Conservation (phyloP, 2,888 invertebrate species). For the Nephrocerus scutellatus region DNA sequence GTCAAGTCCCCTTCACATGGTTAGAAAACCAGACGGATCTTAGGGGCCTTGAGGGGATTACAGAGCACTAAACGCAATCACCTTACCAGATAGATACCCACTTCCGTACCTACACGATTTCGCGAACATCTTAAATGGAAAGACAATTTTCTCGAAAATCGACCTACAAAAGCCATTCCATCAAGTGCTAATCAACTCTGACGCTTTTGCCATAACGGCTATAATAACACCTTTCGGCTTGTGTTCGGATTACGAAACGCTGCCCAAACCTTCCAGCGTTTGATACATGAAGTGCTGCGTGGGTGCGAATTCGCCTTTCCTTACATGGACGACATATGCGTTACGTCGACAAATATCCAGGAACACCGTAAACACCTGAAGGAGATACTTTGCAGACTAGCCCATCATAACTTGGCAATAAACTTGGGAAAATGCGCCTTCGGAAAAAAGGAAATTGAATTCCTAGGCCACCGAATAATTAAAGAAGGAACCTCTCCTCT, state of each 20-base stretch:
- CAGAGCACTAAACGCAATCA: not conserved
- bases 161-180: conserved; percentile 3
- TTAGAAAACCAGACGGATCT: not conserved
- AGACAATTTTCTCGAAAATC: conserved; percentile 6
- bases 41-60: not conserved
- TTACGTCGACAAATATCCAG: conserved; percentile 8
- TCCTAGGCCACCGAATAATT: conserved; percentile 14
- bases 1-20: conserved; percentile 1
- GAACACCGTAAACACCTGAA: conserved; percentile 11
- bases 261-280: conserved; percentile 19
- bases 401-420: conserved; percentile 8
- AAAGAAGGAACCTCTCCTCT: no score
- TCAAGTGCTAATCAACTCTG: conserved; percentile 4
- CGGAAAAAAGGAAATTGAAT: conserved; percentile 8
- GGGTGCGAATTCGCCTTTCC: conserved; percentile 13
- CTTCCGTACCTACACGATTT: conserved; percentile 5
- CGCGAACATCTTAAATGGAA: not conserved
- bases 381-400: conserved; percentile 4
- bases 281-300: conserved; percentile 14
- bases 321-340: conserved; percentile 15
- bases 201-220: conserved; percentile 3
- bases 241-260: conserved; percentile 18
- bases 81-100: not conserved
- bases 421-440: conserved; percentile 15
- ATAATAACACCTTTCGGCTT: conserved; percentile 10